Base-by-base conservation (phyloP, 2,113 vertebrate species). In the Podilymbus podiceps region DNA sequence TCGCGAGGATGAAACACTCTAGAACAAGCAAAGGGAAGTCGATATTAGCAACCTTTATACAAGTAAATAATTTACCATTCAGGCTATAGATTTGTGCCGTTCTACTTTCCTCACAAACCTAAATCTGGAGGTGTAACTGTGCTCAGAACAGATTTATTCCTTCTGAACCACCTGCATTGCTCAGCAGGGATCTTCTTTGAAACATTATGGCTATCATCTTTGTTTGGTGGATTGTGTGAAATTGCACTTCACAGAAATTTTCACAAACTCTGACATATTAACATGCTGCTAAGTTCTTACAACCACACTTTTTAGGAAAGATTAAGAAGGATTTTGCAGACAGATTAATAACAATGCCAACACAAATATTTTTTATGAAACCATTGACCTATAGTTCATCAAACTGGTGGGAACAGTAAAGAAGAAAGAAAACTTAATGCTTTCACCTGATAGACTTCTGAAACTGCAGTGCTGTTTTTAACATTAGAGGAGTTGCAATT, bases 1-100 rank as follows among this genome's bases (percentile, higher is more conserved):
- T 96, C 99, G 98, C 30, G 98, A 98, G 55, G 98, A 98, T 73
- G 98, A 98, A 92, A 98, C 96, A 76, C 89, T 98, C 99, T 99
- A 98, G 94, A 98, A 98, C 24, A 98, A 97, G 95, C 78, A 98
- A 95, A 30, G 93, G 66, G 35, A 79, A 56, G 35, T 47, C 80
- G 62, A 22, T 28, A 77, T 67, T 52, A 79, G 35, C n/a, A 85
- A 85, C 35, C 13, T 69, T 77, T 31, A 60, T 23, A 31, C 8
- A 62, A 82, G 50, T 33, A 35, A 79, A 44, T 62, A 38, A 62
- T n/a, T 56, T 19, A 67, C 40, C 76, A 4, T 38, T 63, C 60
- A 86, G 42, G 8, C 42, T 73, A 59, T 4, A 66, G 17, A 27
- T 63, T n/a, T 59, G 56, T 18, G 7, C 27, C 76, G 8, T 44